Percentiles rank a stretch among this genome's conserved stretches.
phyloP scores from a whole-genome alignment of 2,888 invertebrate species.

The Athalia cordata region DNA sequence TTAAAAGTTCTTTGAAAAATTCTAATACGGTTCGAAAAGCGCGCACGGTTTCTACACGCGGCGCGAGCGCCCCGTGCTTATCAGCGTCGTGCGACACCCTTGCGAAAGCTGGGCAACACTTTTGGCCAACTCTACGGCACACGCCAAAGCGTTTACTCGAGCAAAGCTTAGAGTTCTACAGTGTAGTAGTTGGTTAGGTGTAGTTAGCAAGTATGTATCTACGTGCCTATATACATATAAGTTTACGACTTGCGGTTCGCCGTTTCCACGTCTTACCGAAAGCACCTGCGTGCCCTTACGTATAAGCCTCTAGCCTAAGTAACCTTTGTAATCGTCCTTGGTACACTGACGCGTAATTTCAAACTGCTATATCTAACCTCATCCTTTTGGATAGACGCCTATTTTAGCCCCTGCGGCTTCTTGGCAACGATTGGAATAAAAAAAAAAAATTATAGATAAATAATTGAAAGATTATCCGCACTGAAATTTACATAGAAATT shows the following conservation, averaged over 20 bases:
- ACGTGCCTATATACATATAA: background rate
- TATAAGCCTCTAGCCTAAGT: constrained; percentile 38
- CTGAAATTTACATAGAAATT: too few relatives aligned
- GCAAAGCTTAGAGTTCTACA: background rate
- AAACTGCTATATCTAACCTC: too few relatives aligned
- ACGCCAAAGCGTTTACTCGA: too few relatives aligned
- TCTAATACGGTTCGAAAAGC: background rate
- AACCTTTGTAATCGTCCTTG: constrained; percentile 30
- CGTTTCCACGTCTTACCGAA: constrained; percentile 26
- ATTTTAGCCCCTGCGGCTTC: too few relatives aligned
- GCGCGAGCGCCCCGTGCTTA: background rate
- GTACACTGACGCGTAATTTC: constrained; percentile 23
- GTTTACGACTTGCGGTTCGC: constrained; percentile 37
- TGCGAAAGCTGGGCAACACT: too few relatives aligned
- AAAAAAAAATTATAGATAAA: too few relatives aligned
- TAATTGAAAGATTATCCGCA: too few relatives aligned
- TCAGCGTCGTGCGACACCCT: background rate
- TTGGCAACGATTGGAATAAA: too few relatives aligned
- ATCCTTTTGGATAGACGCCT: too few relatives aligned
- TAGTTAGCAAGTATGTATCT: constrained; percentile 14
- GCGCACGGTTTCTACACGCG: background rate
- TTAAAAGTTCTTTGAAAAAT: background rate
- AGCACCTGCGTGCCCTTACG: constrained; percentile 33
- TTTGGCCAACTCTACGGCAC: too few relatives aligned
- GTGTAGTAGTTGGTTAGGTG: background rate